Evolutionary conservation across 2,113 vertebrate species (phyloP).

Genomic region (Peromyscus polionotus): DNA sequence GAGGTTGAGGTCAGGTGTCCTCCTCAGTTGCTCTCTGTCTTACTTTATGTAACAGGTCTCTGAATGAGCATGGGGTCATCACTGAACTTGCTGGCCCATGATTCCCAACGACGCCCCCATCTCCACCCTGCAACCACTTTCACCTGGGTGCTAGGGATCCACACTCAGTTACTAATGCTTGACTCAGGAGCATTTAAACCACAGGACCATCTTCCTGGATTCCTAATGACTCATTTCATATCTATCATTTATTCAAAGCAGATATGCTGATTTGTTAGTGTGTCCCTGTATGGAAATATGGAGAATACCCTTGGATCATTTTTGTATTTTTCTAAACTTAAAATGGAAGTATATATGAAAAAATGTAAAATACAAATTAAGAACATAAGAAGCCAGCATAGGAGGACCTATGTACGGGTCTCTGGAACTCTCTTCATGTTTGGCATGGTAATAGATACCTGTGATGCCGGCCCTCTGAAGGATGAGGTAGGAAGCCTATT

Average conservation of each 20-base stretch:
- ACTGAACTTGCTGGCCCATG: no score
- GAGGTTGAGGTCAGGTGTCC: not conserved
- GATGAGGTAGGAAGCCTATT: no score
- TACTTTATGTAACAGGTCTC: not conserved
- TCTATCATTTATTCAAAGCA: not conserved
- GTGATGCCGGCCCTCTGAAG: no score
- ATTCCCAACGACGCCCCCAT: no score
- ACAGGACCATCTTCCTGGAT: no score
- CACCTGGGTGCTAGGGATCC: not conserved
- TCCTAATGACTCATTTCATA: not conserved
- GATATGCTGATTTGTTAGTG: not conserved
- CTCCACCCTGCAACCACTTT: not conserved
- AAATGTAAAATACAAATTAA: not conserved
- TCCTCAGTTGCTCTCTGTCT: not conserved
- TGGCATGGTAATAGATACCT: no score
- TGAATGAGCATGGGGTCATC: not conserved
- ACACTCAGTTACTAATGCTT: not conserved
- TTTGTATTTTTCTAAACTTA: not conserved
- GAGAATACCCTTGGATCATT: not conserved
- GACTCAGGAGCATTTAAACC: not conserved
- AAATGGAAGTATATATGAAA: not conserved
- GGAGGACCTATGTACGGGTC: no score
- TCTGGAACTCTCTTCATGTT: not conserved
- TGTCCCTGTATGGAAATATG: constrained; percentile 3
- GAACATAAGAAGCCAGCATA: not conserved